Evolutionary conservation across 1,140 invertebrate species (phyloP).

Genomic region (Vollenhovia emeryi): DNA sequence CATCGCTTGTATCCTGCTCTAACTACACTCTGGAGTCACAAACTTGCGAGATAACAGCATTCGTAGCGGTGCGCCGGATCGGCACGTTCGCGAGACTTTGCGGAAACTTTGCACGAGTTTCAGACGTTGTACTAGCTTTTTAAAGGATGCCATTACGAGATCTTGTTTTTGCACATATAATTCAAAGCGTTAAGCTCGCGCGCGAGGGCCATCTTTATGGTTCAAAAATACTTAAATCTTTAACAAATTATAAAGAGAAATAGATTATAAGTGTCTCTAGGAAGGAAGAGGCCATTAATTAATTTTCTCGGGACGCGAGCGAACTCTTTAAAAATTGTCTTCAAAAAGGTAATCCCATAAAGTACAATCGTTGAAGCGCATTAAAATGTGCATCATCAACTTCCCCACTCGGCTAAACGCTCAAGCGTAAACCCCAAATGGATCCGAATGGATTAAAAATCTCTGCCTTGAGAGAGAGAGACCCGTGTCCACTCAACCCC

Average conservation of each 20-base stretch:
- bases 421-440: background rate
- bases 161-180: conserved; percentile 11
- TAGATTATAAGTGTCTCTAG: background rate
- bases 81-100: conserved; percentile 42
- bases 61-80: conserved; percentile 40
- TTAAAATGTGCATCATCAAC: conserved; percentile 8
- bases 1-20: conserved; percentile 36
- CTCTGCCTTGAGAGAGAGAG: background rate
- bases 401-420: background rate
- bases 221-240: background rate
- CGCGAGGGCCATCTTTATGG: background rate
- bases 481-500: background rate
- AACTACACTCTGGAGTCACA: conserved; percentile 51
- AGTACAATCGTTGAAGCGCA: background rate
- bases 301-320: background rate
- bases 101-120: conserved; percentile 38
- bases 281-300: background rate
- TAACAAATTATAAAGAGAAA: background rate
- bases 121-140: conserved; percentile 32
- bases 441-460: conserved; percentile 36
- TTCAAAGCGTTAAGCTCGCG: conserved; percentile 26
- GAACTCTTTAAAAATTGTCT: background rate
- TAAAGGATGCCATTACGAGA: conserved; percentile 42
- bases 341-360: background rate
- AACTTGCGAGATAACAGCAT: conserved; percentile 58